Evolutionary conservation across 2,113 vertebrate species (phyloP), one percentile per base, ranked within the genome.

Genomic region (Trinectes maculatus): DNA sequence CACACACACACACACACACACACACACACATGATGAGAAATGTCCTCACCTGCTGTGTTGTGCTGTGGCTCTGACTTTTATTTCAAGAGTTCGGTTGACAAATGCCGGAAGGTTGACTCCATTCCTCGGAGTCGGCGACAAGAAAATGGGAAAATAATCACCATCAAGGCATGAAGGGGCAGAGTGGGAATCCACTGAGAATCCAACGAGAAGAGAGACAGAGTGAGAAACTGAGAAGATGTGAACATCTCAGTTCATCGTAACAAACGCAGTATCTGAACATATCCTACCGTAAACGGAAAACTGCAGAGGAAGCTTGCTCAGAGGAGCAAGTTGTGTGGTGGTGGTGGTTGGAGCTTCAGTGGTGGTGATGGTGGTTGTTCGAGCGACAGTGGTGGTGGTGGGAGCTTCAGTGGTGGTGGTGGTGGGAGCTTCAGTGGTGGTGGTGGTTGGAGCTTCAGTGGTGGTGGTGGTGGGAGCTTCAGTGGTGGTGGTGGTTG

Each of bases 101-200:
- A 7, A 66, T 1, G 82, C 76, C 33, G 47, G 40, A 28, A 87
- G 40, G 10, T 42, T 54, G 15, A 29, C 48, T 67, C 71, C 68
- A 26, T 85, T 40, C 2, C 1, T 2, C 5, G 82, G 85, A 31
- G 82, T 83, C 44, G 85, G 85, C 8, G 55, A 16, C 31, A 79
- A 16, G 31, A 85, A 83, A 42, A 18, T 2, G 5, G 85, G 85
- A 57, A 83, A 68, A 31, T 73, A 83, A 56, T 74, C 74, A 18
- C 85, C 85, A 43, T 85, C 74, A 10, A 44, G 46, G 37, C 85
- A 87, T 8, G 85, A 83, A n/a, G 59, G 52, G 4, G 48, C 74
- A 7, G 8, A 0, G n/a, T 47, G 0, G 0, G 1, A 1, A 22
- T 85, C 77, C 72, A 85, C 83, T 82, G 62, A 4, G 72, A 61